Base-by-base conservation (phyloP, 2,888 invertebrate species). In the Amphipoea lucens region DNA sequence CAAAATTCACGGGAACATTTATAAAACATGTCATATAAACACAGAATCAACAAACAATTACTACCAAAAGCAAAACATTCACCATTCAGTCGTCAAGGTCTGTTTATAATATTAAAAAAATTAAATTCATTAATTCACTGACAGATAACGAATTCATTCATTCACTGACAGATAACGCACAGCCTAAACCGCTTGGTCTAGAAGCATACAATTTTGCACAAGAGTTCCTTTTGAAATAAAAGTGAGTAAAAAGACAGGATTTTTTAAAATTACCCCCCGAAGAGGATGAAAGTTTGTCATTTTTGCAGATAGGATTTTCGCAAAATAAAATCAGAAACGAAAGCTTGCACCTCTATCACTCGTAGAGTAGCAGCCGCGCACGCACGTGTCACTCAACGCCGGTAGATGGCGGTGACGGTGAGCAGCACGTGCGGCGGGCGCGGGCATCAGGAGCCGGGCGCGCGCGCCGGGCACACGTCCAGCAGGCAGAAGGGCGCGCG, bases 401-500 rank as follows among this genome's bases (percentile, higher is more conserved):
- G 40, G 73, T 29, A 76, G 40, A 67, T 12, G 54, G 65, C 45
- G 5, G 77, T 40, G 74, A 82, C 23, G 69, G 54, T 67, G 57
- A 84, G 66, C 54, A 76, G 36, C 14, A 81, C 70, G 77, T 62
- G 75, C 42, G 81, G 62, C 67, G 40, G 78, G 57, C 60, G 71
- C 40, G 60, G 45, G 1, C n/a, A 12, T 87, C 87, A 78, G 79
- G 81, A 79, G 76, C 63, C 54, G 2, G 81, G 54, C 71, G 3
- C 4, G 23, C 89, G 82, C 66, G 92, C 97, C 40, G 96, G 97
- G 90, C 98, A 98, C 42, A 99, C 98, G 96, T 99, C 99, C 40
- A 98, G 97, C 88, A 99, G 95, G 93, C 99, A 99, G 97, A 99
- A 99, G 73, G 96, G 97, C 57, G 98, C 98, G 88, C 99, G 97